Percentiles rank a stretch among this genome's conserved stretches.
phyloP scores from a whole-genome alignment of 2,797 vertebrate genomes.

The Morelia viridis region DNA sequence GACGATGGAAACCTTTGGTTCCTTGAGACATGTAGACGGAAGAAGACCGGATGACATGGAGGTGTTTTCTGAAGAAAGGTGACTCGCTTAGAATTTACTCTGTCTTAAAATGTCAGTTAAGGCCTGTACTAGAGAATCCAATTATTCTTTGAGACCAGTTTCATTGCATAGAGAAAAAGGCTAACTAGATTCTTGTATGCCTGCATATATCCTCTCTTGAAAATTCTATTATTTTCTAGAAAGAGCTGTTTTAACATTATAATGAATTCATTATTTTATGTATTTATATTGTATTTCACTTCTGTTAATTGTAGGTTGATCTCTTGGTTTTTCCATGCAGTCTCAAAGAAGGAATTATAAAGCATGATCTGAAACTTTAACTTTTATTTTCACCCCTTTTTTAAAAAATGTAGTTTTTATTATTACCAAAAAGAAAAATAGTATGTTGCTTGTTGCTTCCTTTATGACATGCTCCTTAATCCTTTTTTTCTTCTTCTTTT shows the following conservation, averaged over 20 bases:
- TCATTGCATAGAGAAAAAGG: neutral
- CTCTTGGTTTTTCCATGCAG: conserved; percentile 14
- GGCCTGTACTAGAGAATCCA: neutral
- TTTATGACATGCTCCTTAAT: conserved; percentile 49
- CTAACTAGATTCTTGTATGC: neutral
- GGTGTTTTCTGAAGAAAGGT: conserved; percentile 77
- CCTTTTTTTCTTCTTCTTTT: conserved; percentile 31
- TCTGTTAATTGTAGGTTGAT: neutral
- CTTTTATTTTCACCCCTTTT: conserved; percentile 4
- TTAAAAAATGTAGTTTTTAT: neutral
- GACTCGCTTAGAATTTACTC: conserved; percentile 36
- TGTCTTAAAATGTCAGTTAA: neutral
- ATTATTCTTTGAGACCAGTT: neutral
- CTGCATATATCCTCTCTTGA: neutral
- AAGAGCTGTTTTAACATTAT: neutral
- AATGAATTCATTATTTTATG: neutral
- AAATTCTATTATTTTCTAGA: neutral
- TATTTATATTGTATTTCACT: neutral
- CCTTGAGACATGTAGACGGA: conserved; percentile 65
- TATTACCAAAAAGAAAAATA: neutral
- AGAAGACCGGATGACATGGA: conserved; percentile 73
- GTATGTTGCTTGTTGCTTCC: neutral
- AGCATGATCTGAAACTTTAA: neutral
- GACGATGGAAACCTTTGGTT: conserved; percentile 74
- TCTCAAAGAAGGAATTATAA: conserved; percentile 31